These are phyloP conservation scores for Serripes groenlandicus DNA, from an alignment of 2,888 invertebrate species.

Conservation along the genomic window DNA sequence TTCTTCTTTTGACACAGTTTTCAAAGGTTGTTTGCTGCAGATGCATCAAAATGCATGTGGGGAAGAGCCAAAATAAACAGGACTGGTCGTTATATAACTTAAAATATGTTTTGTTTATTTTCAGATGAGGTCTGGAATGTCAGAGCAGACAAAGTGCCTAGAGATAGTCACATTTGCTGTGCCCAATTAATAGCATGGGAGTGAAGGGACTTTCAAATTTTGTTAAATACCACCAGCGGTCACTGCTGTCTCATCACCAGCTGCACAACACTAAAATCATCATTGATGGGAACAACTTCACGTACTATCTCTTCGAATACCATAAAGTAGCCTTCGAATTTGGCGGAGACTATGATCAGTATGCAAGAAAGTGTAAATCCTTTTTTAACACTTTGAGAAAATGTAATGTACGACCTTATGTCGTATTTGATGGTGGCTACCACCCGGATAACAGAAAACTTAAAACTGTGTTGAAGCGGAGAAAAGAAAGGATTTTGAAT, in stretches of 20 bases:
- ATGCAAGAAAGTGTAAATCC: slow-evolving; percentile 69
- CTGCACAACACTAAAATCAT: slow-evolving; percentile 82
- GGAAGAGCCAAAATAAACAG: no score
- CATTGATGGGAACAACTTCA: slow-evolving; percentile 85
- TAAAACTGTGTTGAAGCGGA: slow-evolving; percentile 78
- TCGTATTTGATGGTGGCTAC: slow-evolving; percentile 86
- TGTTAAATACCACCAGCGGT: slow-evolving; percentile 83
- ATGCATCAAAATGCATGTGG: no score
- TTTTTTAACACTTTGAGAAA: slow-evolving; percentile 77
- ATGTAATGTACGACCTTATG: slow-evolving; percentile 81
- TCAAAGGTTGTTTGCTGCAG: no score
- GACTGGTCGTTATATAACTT: no score
- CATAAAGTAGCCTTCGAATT: slow-evolving; percentile 77
- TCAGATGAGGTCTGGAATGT: no score
- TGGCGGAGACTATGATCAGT: slow-evolving; percentile 86
- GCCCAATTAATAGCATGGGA: no score
- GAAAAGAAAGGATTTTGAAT: slow-evolving; percentile 75
- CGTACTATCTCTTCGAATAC: slow-evolving; percentile 71
- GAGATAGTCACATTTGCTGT: no score
- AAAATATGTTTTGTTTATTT: no score
- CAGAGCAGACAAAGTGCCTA: no score
- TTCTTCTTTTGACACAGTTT: no score
- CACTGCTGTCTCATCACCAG: slow-evolving; percentile 86
- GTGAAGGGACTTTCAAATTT: slow-evolving; percentile 93
- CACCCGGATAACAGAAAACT: slow-evolving; percentile 83